These are phyloP conservation scores for Liparis tanakae DNA, from an alignment of 2,797 vertebrate genomes.

Conservation along the genomic window DNA sequence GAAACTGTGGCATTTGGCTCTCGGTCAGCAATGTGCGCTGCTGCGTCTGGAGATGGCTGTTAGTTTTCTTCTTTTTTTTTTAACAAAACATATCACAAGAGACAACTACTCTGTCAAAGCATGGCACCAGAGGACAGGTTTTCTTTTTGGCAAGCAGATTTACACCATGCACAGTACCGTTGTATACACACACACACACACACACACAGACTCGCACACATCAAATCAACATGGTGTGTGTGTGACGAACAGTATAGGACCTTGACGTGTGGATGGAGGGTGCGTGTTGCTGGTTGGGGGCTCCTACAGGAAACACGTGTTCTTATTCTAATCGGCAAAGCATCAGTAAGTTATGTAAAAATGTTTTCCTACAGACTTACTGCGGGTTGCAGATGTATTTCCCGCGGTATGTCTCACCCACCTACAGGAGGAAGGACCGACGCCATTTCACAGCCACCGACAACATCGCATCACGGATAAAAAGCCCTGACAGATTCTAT, in stretches of 20 bases:
- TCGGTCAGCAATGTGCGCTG: slow-evolving; percentile 53
- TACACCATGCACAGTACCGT: slow-evolving; percentile 70
- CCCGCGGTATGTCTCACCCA: neutral
- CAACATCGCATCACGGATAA: slow-evolving; percentile 26
- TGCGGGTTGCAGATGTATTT: neutral
- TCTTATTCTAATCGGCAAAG: neutral
- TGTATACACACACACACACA: slow-evolving; percentile 60
- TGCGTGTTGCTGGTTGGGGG: slow-evolving; percentile 46
- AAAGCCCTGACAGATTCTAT: slow-evolving; percentile 29
- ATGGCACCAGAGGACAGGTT: slow-evolving; percentile 61
- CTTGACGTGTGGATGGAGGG: slow-evolving; percentile 26
- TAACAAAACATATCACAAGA: slow-evolving; percentile 58
- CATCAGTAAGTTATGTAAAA: slow-evolving; percentile 12
- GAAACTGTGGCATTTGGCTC: slow-evolving; percentile 58
- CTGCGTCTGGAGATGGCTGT: slow-evolving; percentile 59
- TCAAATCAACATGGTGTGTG: slow-evolving; percentile 51
- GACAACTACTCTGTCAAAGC: slow-evolving; percentile 62
- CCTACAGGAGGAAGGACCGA: slow-evolving; percentile 7
- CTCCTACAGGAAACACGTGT: slow-evolving; percentile 6
- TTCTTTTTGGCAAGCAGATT: slow-evolving; percentile 68
- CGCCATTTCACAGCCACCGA: slow-evolving; percentile 29
- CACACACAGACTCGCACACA: slow-evolving; percentile 60
- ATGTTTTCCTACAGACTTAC: slow-evolving; percentile 1
- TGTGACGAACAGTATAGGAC: slow-evolving; percentile 29
- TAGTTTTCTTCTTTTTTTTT: slow-evolving; percentile 46